Evolutionary conservation across 2,888 invertebrate genomes (phyloP), one percentile per base, ranked within the genome.

Genomic region (Trichogramma evanescens): DNA sequence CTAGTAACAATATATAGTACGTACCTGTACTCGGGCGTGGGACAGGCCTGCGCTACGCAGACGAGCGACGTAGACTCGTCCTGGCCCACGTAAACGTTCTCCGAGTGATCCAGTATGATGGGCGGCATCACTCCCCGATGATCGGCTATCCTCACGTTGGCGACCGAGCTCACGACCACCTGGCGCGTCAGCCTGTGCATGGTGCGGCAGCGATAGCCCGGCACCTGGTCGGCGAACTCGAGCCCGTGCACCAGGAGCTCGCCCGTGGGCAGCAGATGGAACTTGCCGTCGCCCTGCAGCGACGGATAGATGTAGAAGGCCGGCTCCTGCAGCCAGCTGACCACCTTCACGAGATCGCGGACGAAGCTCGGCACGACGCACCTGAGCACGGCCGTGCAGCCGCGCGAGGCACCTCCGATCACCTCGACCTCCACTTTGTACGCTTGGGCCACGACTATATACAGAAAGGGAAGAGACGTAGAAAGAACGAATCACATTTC

Each of bases 1-100:
- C 39, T 13, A 50, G 5, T 13, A 4, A 50, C 26, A 4, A 50
- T 5, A 7, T 10, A 50, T 13, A 7, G 26, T 4, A 39, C 5
- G 5, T 50, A 89, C 89, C 88, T 84, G 80, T 89, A 85, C 79
- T 86, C 87, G n/a, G 89, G 89, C 49, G 87, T 82, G 60, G 90
- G 90, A 78, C 88, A 89, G 59, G 88, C 89, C 74, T 87, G 88
- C n/a, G 89, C 88, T 50, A 89, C 85, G 78, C 91, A 91, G 63
- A 90, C 82, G 66, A 91, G 78, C 58, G 89, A 88, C 5, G 88
- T 87, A 57, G 86, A 86, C 74, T 88, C 87, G 67, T 89, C 89
- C 75, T 88, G 87, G 54, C 86, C 84, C 53, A 87, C 87, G 68
- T 86, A 84, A 42, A 89, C 84, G 66, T 84, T 83, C 56, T 84